Evolutionary conservation across 1,140 invertebrate species (phyloP).

Genomic region (Melanaphis sacchari): DNA sequence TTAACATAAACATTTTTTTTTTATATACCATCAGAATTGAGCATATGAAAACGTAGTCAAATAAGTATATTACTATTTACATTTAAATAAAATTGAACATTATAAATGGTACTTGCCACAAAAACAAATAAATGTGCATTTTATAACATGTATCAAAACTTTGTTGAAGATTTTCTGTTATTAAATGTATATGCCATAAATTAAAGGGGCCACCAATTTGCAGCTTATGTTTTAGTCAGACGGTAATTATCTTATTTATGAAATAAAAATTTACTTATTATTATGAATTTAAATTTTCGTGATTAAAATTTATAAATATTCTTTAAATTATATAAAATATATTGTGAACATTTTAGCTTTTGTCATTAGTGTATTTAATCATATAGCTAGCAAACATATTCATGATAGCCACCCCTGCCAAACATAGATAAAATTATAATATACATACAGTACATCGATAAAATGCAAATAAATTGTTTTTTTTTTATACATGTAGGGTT

Average conservation of each 20-base stretch:
- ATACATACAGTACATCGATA: background rate
- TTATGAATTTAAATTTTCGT: no score
- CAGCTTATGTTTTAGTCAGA: no score
- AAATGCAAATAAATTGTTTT: background rate
- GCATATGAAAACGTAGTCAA: background rate
- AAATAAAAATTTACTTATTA: no score
- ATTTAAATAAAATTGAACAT: background rate
- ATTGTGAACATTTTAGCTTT: no score
- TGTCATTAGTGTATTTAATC: no score
- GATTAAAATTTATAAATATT: no score
- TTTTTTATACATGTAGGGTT: background rate
- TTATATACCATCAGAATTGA: background rate
- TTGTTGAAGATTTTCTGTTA: no score
- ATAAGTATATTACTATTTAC: background rate
- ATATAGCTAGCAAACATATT: no score
- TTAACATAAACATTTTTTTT: no score
- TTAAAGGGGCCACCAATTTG: background rate
- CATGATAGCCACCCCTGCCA: background rate
- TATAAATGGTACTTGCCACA: background rate
- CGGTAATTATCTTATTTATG: no score
- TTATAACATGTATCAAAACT: no score
- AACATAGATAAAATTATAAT: background rate
- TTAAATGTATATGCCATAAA: background rate
- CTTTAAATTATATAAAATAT: no score
- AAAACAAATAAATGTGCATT: background rate